A percentile compares a stretch with the other conserved stretches of the same genome.
These are phyloP conservation scores for Acronicta psi DNA, from an alignment of 2,888 invertebrate genomes.

Conservation along the genomic window DNA sequence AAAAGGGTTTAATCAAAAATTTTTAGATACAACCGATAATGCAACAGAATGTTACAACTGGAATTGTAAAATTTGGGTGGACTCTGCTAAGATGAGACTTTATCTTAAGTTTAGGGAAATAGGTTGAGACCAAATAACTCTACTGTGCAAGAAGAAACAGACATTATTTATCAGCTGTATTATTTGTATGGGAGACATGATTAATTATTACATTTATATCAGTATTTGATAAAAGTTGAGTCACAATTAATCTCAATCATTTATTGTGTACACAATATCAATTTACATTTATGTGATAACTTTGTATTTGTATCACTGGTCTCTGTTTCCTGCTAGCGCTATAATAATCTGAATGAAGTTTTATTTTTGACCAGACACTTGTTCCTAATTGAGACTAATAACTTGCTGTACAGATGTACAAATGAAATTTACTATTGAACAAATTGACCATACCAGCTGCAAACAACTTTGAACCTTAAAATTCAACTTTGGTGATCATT, in stretches of 20 bases:
- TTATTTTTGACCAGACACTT: slow-evolving; percentile 72
- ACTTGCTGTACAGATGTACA: slow-evolving; percentile 58
- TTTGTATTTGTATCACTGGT: slow-evolving; percentile 57
- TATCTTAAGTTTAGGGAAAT: too few relatives aligned
- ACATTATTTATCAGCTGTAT: neutral
- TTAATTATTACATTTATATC: slow-evolving; percentile 1
- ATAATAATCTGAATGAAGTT: slow-evolving; percentile 65
- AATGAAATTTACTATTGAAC: slow-evolving; percentile 49
- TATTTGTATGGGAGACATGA: neutral
- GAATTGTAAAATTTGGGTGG: too few relatives aligned
- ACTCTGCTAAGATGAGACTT: too few relatives aligned
- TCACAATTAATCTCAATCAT: slow-evolving; percentile 55
- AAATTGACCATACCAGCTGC: slow-evolving; percentile 25
- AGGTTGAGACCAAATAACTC: too few relatives aligned
- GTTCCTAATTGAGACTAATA: slow-evolving; percentile 81
- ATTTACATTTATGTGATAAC: slow-evolving; percentile 64
- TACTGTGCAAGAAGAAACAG: neutral
- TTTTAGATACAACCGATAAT: too few relatives aligned
- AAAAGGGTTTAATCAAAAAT: too few relatives aligned
- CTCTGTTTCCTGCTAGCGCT: slow-evolving; percentile 55
- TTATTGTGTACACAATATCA: slow-evolving; percentile 56
- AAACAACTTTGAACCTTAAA: slow-evolving; percentile 64
- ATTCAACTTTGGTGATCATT: slow-evolving; percentile 12
- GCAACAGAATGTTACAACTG: too few relatives aligned
- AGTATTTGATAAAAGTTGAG: slow-evolving; percentile 19